Evolutionary conservation across 1,140 invertebrate genomes (phyloP).

Genomic region (Chrysopa pallens): DNA sequence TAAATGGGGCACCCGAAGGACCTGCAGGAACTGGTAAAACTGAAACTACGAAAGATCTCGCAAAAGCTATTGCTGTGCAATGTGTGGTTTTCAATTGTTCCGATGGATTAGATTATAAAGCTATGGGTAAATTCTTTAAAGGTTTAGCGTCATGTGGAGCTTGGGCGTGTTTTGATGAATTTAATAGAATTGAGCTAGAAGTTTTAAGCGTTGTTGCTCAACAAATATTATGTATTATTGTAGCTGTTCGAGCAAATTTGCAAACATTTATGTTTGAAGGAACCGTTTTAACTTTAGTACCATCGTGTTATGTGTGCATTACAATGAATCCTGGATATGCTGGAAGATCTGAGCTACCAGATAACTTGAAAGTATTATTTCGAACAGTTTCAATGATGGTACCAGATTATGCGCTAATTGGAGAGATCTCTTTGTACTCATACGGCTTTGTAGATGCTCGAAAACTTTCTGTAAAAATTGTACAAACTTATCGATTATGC

Average conservation of each 20-base stretch:
- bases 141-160: conserved; percentile 75
- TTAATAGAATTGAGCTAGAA: conserved; percentile 86
- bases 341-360: conserved; percentile 68
- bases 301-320: conserved; percentile 73
- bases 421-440: conserved; percentile 78
- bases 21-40: conserved; percentile 77
- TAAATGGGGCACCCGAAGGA: conserved; percentile 75
- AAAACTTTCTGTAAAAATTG: conserved; percentile 69
- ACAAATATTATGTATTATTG: conserved; percentile 65
- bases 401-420: conserved; percentile 81
- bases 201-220: conserved; percentile 67
- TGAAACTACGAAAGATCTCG: conserved; percentile 77
- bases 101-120: conserved; percentile 82
- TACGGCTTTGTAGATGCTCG: conserved; percentile 72
- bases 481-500: conserved; percentile 73
- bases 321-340: conserved; percentile 91
- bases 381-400: conserved; percentile 92
- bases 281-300: conserved; percentile 59
- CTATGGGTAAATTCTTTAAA: conserved; percentile 83
- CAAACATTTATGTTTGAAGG: conserved; percentile 72
- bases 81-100: conserved; percentile 92
- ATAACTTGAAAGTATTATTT: conserved; percentile 82
- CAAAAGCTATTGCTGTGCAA: conserved; percentile 77
- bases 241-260: conserved; percentile 52
- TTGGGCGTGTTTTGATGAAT: conserved; percentile 92